These are phyloP conservation scores for Pocillopora verrucosa DNA, from an alignment of 64 coral and sea anemone genomes.

Conservation along the genomic window DNA sequence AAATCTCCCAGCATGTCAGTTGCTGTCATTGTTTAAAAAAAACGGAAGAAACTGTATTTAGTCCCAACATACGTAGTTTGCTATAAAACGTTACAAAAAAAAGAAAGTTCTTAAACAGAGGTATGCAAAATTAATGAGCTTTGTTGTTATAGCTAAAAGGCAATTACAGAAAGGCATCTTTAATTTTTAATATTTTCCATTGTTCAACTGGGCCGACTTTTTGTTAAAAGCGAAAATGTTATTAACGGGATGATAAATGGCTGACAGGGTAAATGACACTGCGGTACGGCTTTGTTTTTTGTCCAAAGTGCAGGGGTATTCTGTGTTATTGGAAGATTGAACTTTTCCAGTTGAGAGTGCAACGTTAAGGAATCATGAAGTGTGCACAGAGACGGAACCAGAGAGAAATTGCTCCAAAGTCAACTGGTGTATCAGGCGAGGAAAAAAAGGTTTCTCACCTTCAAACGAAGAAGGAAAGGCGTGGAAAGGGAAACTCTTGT, in stretches of 20 bases:
- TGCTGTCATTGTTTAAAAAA: too few species aligned
- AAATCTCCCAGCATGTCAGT: too few species aligned
- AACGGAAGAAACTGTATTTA: too few species aligned
- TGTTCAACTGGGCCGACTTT: neutral
- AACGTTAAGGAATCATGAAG: neutral
- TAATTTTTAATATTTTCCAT: neutral
- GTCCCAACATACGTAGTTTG: too few species aligned
- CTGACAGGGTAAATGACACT: neutral
- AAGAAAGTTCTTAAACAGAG: neutral
- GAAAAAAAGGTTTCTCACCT: neutral
- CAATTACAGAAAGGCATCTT: neutral
- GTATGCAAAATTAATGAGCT: neutral
- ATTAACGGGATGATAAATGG: neutral
- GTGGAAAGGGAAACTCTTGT: constrained; percentile 13
- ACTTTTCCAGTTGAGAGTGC: neutral
- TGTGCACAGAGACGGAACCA: neutral
- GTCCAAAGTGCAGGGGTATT: too few species aligned
- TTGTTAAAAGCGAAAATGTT: neutral
- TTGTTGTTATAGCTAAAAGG: neutral
- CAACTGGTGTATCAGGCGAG: neutral
- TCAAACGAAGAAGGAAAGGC: neutral
- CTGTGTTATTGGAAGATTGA: neutral
- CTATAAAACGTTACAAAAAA: too few species aligned
- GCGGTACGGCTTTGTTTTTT: neutral
- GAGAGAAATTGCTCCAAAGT: neutral